These are phyloP conservation scores for Scotopteryx bipunctaria DNA, from an alignment of 2,888 invertebrate genomes.

Conservation along the genomic window DNA sequence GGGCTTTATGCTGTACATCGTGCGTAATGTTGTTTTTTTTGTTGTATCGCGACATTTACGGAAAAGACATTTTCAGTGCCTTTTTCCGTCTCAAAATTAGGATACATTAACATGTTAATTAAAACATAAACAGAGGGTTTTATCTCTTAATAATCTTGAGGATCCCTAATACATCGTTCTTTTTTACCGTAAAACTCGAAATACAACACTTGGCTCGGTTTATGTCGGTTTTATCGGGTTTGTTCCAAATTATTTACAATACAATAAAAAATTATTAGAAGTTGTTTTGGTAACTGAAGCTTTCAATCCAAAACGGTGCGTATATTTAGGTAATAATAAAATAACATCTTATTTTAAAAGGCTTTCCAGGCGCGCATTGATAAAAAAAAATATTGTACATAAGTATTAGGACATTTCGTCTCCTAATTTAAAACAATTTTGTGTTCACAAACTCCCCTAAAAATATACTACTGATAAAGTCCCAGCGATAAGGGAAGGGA, in stretches of 20 bases:
- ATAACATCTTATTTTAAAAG: too few relatives aligned
- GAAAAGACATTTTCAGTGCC: constrained; percentile 4
- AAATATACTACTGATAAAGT: constrained; percentile 4
- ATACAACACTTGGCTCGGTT: constrained; percentile 5
- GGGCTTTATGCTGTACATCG: constrained; percentile 27
- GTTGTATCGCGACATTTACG: constrained; percentile 11
- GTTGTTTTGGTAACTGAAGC: constrained; percentile 10
- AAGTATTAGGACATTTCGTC: background rate
- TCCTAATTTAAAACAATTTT: background rate
- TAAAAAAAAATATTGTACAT: too few relatives aligned
- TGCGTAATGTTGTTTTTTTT: constrained; percentile 20
- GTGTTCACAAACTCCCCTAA: background rate
- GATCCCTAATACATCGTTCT: constrained; percentile 14
- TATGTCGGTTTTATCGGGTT: constrained; percentile 1
- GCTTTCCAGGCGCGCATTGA: too few relatives aligned
- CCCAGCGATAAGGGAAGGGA: constrained; percentile 33
- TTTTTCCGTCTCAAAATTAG: constrained; percentile 17
- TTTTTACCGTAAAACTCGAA: background rate
- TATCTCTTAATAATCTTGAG: constrained; percentile 20
- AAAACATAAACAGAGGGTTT: constrained; percentile 24
- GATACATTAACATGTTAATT: constrained; percentile 25
- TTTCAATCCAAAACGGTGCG: too few relatives aligned
- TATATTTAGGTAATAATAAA: too few relatives aligned
- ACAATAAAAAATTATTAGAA: constrained; percentile 28
- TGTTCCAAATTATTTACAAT: constrained; percentile 20